These are phyloP conservation scores for Cricetomys ansorgei DNA, from an alignment of 2,113 vertebrate species.

Conservation along the genomic window DNA sequence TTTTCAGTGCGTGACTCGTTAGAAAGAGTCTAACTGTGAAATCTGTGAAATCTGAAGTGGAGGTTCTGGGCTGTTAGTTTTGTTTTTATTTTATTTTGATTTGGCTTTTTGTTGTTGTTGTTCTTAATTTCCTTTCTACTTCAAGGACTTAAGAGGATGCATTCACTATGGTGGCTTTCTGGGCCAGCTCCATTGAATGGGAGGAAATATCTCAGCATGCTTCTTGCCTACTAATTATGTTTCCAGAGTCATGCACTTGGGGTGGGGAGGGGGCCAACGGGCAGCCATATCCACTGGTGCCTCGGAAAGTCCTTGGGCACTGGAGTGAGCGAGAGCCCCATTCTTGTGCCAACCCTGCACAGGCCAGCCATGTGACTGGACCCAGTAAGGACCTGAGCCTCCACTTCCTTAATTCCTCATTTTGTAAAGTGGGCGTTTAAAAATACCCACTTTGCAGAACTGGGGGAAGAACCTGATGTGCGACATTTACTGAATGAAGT, in stretches of 20 bases:
- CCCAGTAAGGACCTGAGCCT: neutral
- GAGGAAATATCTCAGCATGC: constrained; percentile 42
- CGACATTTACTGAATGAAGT: neutral
- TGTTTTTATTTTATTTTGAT: neutral
- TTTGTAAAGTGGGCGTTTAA: constrained; percentile 7
- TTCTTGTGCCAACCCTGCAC: neutral
- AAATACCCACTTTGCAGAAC: neutral
- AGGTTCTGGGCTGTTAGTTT: neutral
- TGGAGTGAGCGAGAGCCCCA: neutral
- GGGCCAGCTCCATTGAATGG: constrained; percentile 35
- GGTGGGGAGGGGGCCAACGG: neutral
- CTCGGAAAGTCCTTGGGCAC: neutral
- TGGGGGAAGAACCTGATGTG: neutral
- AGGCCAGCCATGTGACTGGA: neutral
- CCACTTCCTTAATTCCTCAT: neutral
- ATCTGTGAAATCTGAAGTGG: constrained; percentile 9
- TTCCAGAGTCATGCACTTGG: constrained; percentile 12
- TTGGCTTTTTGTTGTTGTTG: no score
- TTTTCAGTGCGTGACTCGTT: neutral
- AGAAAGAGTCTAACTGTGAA: neutral
- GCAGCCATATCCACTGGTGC: neutral
- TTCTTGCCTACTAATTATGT: neutral
- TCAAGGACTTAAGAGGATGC: neutral
- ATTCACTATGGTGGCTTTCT: neutral
- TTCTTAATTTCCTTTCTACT: constrained; percentile 51